Evolutionary conservation across 2,797 vertebrate species (phyloP), one percentile per base, ranked within the genome.

Genomic region (Poecile montanus): DNA sequence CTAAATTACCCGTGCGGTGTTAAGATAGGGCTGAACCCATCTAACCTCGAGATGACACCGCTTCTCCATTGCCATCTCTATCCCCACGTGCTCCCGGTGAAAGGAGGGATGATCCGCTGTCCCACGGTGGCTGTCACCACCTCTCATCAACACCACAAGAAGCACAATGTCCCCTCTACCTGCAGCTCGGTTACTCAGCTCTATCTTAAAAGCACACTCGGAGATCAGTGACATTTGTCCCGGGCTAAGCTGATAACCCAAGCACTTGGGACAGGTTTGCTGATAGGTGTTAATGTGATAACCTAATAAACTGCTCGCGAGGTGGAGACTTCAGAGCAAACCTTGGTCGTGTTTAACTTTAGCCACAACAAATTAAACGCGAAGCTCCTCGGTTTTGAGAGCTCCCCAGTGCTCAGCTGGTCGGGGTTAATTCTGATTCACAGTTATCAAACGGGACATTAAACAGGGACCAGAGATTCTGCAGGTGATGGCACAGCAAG

Each of bases 81-180:
- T 6, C 47, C 36, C 26, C 25, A 1, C 6, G 8, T 0, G 42
- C 36, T 76, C 42, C 65, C 7, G 22, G 0, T 0, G 25, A 6
- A 20, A 66, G 30, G 5, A n/a, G 8, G 50, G 9, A 48, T 5
- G 32, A 30, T 2, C 42, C 16, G 0, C n/a, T 50, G 72, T 6
- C 34, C 21, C 38, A 6, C 0, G 4, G 27, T 10, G 38, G 34
- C 13, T 48, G 44, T 5, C 21, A 23, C 8, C 23, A 2, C 7
- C 14, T 6, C 2, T 11, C 4, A 18, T 0, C 2, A 0, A n/a
- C 11, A 25, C 8, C 26, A 45, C 2, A 0, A 30, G 74, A 38
- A 36, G 26, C 34, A 58, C 16, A 26, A 2, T 0, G 27, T 2
- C 17, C n/a, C 58, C n/a, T 3, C 27, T 1, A 22, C 23, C 65